These are phyloP conservation scores for Chymomyza fuscimana DNA, from an alignment of 2,888 invertebrate species.

Conservation along the genomic window DNA sequence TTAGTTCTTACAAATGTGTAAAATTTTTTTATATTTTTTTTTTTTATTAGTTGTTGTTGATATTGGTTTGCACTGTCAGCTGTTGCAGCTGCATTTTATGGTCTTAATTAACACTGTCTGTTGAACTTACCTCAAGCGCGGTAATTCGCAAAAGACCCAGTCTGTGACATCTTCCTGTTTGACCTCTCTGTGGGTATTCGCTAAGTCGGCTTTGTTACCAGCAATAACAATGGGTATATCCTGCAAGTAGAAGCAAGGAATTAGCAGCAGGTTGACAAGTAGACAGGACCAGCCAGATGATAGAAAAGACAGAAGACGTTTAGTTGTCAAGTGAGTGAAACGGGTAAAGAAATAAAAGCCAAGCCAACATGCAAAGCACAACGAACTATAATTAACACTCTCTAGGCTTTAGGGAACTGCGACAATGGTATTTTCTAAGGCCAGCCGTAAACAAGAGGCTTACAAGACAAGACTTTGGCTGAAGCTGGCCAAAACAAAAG, in stretches of 20 bases:
- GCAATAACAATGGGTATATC: constrained; percentile 92
- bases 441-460: background rate
- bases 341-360: constrained; percentile 26
- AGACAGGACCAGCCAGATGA: constrained; percentile 8
- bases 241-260: constrained; percentile 77
- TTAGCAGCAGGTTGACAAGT: constrained; percentile 6
- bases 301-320: constrained; percentile 1
- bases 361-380: constrained; percentile 35
- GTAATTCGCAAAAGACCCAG: constrained; percentile 89
- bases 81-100: background rate
- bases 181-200: constrained; percentile 85
- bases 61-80: constrained; percentile 14
- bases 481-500: background rate
- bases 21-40: background rate
- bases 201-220: constrained; percentile 91
- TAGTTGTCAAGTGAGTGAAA: constrained; percentile 5
- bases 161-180: constrained; percentile 89
- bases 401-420: background rate
- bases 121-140: constrained; percentile 83
- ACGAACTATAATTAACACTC: constrained; percentile 53
- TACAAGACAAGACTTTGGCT: background rate
- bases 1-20: background rate
- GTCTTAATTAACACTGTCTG: constrained; percentile 1
- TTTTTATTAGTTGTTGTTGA: constrained; percentile 29
- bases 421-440: background rate